Base-by-base conservation (phyloP, 2,113 vertebrate species). In the Cyprinodon variegatus region DNA sequence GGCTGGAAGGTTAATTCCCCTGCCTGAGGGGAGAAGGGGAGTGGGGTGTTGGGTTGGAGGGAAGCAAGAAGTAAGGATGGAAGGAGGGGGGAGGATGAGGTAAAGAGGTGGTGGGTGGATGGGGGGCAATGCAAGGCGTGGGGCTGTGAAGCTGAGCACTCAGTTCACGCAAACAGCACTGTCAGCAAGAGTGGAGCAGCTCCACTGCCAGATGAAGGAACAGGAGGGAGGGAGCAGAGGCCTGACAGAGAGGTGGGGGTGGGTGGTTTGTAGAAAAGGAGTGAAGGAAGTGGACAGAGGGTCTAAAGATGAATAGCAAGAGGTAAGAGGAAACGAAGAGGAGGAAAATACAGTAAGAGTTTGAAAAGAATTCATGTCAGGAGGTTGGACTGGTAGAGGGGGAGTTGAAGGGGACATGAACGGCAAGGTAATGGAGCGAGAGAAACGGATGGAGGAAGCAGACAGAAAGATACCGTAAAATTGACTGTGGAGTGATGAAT, bases 1-100 rank as follows among this genome's bases (percentile, higher is more conserved):
- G 84, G 92, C 84, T 88, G 79, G 77, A 86, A 94, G 93, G 90
- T 93, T 93, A 92, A 93, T 93, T 88, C 90, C 86, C 84, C 82
- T 13, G 83, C 89, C 85, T 86, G 77, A 82, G 84, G 90, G 83
- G 81, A 78, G 82, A 75, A 84, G 85, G 63, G 40, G 64, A 22
- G 40, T 41, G 64, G 43, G 64, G 40, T 43, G 40, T 8, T 65
- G 64, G 64, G 40, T n/a, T 83, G 82, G 87, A 87, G 89, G 89
- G 87, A 85, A 82, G 83, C 70, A 78, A 77, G 59, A 83, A 69
- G 62, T 70, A 74, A 68, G 70, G 40, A 79, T 77, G 39, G 68
- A 79, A 76, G 74, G 80, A 77, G 75, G 65, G 68, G 68, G 82
- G 80, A 81, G 76, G 72, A 68, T 68, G 85, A 83, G 70, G 68